These are phyloP conservation scores for Mycteria americana DNA, from an alignment of 2,797 vertebrate genomes.

Conservation along the genomic window DNA sequence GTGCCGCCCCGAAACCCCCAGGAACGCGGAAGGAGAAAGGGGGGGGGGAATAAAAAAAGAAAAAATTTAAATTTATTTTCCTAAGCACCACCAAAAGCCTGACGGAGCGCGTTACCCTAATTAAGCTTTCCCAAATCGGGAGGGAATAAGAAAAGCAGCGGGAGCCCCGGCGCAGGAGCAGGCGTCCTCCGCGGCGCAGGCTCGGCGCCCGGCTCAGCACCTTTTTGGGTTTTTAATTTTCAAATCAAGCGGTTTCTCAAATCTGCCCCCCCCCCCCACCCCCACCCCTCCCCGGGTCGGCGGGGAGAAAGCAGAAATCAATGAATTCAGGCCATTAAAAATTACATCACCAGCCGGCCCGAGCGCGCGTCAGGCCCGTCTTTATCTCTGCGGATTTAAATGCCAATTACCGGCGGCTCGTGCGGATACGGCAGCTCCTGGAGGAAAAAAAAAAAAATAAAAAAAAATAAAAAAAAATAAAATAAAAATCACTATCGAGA, in stretches of 20 bases:
- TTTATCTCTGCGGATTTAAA: not conserved
- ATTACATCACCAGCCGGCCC: not conserved
- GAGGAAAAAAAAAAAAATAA: too few species aligned
- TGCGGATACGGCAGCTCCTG: not conserved
- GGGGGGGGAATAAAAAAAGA: too few species aligned
- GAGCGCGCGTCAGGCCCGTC: not conserved
- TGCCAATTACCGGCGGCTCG: not conserved
- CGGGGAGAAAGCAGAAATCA: not conserved
- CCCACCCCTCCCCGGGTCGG: not conserved
- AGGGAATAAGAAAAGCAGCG: not conserved
- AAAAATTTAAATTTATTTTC: not conserved
- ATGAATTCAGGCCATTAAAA: not conserved
- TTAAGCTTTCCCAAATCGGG: not conserved
- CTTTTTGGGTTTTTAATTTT: not conserved
- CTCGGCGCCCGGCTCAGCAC: rapidly evolving
- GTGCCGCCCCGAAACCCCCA: not conserved
- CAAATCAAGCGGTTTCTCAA: not conserved
- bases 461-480: not conserved
- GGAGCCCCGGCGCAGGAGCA: not conserved
- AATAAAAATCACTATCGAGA: not conserved
- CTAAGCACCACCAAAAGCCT: not conserved
- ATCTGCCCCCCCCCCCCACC: not conserved
- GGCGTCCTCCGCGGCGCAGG: rapidly evolving
- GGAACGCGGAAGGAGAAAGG: rapidly evolving
- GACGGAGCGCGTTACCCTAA: not conserved